Conservation (phyloP, 2,888 invertebrate genomes). For the Acrocyrtus sp. region DNA sequence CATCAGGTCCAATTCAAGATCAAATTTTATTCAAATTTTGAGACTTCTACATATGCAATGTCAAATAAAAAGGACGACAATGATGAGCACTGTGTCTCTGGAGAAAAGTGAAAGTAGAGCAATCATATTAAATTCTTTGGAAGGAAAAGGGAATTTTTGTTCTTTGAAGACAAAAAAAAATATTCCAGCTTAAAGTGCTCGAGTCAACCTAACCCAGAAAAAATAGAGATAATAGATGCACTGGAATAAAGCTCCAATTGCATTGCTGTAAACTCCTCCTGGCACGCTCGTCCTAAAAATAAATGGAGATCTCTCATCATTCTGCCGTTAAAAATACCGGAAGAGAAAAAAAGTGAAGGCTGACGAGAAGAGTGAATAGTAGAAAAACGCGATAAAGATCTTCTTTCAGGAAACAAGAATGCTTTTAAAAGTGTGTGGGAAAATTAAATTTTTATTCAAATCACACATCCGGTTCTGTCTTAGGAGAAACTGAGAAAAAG, state of each 20-base stretch:
- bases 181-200: background rate
- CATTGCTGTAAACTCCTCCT: background rate
- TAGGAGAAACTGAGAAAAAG: background rate
- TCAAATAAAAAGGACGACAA: background rate
- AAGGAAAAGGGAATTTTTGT: background rate
- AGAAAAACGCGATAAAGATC: slow-evolving; percentile 41
- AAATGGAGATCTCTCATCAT: background rate
- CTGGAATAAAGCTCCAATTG: background rate
- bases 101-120: slow-evolving; percentile 7
- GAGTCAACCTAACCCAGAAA: background rate
- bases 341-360: slow-evolving; percentile 5
- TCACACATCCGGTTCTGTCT: slow-evolving; percentile 38
- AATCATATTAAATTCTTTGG: slow-evolving; percentile 19
- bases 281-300: background rate
- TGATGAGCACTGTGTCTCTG: background rate
- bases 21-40: slow-evolving; percentile 1
- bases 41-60: background rate
- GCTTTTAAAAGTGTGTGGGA: slow-evolving; percentile 48
- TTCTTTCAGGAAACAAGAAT: slow-evolving; percentile 42
- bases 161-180: background rate
- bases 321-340: background rate
- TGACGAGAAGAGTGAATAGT: slow-evolving; percentile 26
- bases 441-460: slow-evolving; percentile 59
- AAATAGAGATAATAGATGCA: background rate
- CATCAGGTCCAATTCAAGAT: slow-evolving; percentile 9